phyloP scores from a whole-genome alignment of 2,888 invertebrate genomes.

The Tuta absoluta region DNA sequence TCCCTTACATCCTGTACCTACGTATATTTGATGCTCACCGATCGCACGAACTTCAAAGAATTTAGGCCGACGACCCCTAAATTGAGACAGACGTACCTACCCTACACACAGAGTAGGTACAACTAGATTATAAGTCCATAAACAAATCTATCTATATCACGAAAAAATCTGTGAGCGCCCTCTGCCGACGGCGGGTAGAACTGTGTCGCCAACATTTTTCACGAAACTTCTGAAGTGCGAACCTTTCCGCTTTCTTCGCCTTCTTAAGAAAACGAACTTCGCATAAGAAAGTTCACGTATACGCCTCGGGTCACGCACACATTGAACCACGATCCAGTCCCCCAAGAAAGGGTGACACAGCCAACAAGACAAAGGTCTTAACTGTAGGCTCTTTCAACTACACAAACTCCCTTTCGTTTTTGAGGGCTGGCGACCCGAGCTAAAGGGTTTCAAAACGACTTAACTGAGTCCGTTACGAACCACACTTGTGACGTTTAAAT shows the following conservation, averaged over 20 bases:
- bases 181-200: conserved; percentile 59
- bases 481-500: conserved; percentile 42
- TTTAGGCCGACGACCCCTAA: background rate
- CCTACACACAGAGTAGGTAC: too few species aligned
- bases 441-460: conserved; percentile 41
- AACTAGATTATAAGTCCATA: background rate
- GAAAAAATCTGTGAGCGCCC: conserved; percentile 57
- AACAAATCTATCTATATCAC: conserved; percentile 7
- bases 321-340: conserved; percentile 40
- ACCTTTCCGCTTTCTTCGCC: conserved; percentile 77
- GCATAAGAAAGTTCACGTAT: conserved; percentile 70
- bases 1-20: background rate
- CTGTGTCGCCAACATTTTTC: conserved; percentile 65
- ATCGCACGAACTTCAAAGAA: background rate
- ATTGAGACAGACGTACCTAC: background rate
- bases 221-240: conserved; percentile 72
- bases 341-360: conserved; percentile 40
- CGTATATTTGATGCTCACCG: background rate
- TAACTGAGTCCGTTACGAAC: conserved; percentile 31
- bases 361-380: conserved; percentile 46
- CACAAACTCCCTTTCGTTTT: conserved; percentile 37
- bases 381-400: conserved; percentile 28
- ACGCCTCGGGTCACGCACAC: conserved; percentile 55
- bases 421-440: background rate
- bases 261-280: conserved; percentile 75